Base-by-base conservation (phyloP, 2,797 vertebrate genomes). In the Pterois miles region DNA sequence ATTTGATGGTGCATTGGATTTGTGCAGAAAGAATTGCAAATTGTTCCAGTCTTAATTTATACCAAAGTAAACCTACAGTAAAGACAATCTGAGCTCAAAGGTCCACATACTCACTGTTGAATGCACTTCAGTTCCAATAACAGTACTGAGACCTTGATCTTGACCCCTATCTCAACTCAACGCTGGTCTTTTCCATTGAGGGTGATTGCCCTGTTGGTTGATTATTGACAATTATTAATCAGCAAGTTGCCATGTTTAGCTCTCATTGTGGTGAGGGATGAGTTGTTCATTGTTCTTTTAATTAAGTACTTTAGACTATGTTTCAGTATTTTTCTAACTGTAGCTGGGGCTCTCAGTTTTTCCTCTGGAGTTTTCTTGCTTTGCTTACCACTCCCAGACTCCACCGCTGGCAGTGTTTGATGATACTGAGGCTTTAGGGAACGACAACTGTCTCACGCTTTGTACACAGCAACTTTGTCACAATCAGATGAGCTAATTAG, bases 401-500 rank as follows among this genome's bases (percentile, higher is more conserved):
- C 73, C 84, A 84, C 87, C 84, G 82, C 87, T 86, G 88, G 78
- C 53, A 78, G 80, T 63, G 54, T 71, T 68, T 67, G 78, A 81
- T 64, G 80, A 65, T 85, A 80, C 83, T 25, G 4, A 89, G 68
- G 78, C 84, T 89, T 90, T 64, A 72, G 85, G 89, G 92, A 91
- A 86, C 38, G 34, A 20, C 66, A 72, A 83, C 85, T 84, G 89
- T 89, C 87, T 88, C 65, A 27, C 38, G 64, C 56, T 23, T 62
- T 75, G 72, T 63, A 56, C 83, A 72, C 90, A 71, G 85, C 59
- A 80, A 88, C 85, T 94, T 91, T 93, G 88, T 94, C 91, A 91
- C 86, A 90, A 94, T 92, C 91, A 92, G 85, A 92, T 71, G 52
- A 92, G 91, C 90, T 94, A 94, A 94, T 94, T 94, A 94, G 89